Conservation (phyloP, 2,888 invertebrate species). For the Ceramica pisi region DNA sequence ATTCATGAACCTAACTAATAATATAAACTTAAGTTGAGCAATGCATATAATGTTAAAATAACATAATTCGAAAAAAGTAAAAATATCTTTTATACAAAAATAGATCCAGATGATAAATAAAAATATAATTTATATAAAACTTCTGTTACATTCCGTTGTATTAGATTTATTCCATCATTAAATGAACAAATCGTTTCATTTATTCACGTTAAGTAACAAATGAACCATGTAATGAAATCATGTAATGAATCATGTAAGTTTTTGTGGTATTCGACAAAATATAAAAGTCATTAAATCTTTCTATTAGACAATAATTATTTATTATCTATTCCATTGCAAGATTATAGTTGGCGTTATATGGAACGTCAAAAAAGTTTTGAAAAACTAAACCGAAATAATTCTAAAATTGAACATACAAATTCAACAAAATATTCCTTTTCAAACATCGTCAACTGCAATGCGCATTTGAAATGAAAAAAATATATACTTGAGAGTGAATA, state of each 20-base stretch:
- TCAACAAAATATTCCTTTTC: not conserved
- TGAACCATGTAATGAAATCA: too few species aligned
- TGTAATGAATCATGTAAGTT: conserved; percentile 7
- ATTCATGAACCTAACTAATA: conserved; percentile 47
- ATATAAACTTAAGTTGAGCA: conserved; percentile 65
- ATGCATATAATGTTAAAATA: conserved; percentile 49
- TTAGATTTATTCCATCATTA: not conserved
- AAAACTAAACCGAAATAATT: not conserved
- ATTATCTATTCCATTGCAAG: too few species aligned
- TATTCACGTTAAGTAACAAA: too few species aligned
- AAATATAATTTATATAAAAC: conserved; percentile 38
- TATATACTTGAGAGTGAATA: conserved; percentile 4
- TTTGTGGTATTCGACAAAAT: not conserved
- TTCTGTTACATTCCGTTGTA: conserved; percentile 41
- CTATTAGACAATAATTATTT: not conserved
- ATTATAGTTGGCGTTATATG: too few species aligned
- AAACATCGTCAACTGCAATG: not conserved
- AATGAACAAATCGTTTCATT: not conserved
- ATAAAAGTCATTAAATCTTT: not conserved
- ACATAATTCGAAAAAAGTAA: conserved; percentile 48
- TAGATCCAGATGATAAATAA: conserved; percentile 43
- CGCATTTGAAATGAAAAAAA: conserved; percentile 13
- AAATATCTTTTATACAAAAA: conserved; percentile 55
- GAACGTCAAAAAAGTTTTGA: not conserved
- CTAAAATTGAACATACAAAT: conserved; percentile 1